Percentiles rank a stretch among this genome's conserved stretches.
Evolutionary conservation across 2,113 vertebrate genomes (phyloP).

Genomic region (Talpa occidentalis): DNA sequence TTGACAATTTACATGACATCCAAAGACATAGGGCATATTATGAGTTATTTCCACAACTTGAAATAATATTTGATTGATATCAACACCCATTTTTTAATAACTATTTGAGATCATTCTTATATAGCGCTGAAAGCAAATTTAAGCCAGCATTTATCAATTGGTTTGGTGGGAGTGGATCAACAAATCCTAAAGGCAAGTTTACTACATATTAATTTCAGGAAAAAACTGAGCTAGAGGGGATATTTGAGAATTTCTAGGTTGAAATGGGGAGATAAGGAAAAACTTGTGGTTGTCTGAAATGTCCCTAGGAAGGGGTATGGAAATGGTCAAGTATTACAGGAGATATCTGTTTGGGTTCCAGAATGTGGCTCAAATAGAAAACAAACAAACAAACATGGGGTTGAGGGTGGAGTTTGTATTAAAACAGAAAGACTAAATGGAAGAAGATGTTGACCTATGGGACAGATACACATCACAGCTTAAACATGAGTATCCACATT

Average conservation of each 20-base stretch:
- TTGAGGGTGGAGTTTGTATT: neutral
- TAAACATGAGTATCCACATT: neutral
- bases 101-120: slow-evolving; percentile 42
- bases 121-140: slow-evolving; percentile 17
- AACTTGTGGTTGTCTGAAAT: neutral
- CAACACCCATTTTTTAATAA: slow-evolving; percentile 29
- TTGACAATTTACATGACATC: neutral
- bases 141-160: neutral
- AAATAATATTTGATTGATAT: neutral
- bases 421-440: neutral
- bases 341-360: neutral
- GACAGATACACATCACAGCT: neutral
- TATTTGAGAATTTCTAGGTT: neutral
- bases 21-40: neutral
- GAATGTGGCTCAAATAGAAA: neutral
- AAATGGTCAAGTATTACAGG: neutral
- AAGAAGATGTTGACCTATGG: neutral
- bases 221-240: neutral
- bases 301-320: neutral
- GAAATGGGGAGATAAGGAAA: neutral
- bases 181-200: slow-evolving; percentile 7
- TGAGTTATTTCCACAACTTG: neutral
- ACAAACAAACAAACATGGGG: neutral
- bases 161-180: neutral
- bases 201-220: neutral